Evolutionary conservation across 2,888 invertebrate genomes (phyloP).

Genomic region (Epistrophella euchroma): DNA sequence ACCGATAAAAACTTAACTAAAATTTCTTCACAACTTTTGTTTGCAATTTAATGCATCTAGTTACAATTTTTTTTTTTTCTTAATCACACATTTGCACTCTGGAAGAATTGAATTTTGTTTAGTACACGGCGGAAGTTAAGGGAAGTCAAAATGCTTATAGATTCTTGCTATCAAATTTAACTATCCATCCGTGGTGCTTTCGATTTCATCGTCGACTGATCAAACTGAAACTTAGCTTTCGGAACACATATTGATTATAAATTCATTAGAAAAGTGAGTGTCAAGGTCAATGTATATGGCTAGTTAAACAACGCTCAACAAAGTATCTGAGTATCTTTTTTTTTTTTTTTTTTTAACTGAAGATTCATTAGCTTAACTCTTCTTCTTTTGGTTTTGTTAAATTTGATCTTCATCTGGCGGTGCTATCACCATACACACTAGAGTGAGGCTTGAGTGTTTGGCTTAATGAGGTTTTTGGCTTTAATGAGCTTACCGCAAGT

Average conservation of each 20-base stretch:
- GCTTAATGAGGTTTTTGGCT: constrained; percentile 47
- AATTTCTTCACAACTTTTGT: constrained; percentile 36
- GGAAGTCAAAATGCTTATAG: constrained; percentile 28
- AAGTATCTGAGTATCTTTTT: constrained; percentile 42
- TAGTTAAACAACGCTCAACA: constrained; percentile 61
- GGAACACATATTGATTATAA: constrained; percentile 76
- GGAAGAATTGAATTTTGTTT: background rate
- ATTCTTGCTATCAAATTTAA: constrained; percentile 39
- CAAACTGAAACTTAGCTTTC: constrained; percentile 78
- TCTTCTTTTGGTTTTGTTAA: constrained; percentile 35
- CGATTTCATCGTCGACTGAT: constrained; percentile 82
- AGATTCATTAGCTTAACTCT: constrained; percentile 32
- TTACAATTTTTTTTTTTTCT: constrained; percentile 15
- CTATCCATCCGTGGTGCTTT: constrained; percentile 80
- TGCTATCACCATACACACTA: constrained; percentile 32
- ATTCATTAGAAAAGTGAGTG: constrained; percentile 81
- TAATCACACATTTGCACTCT: constrained; percentile 21
- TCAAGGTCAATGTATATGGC: constrained; percentile 80
- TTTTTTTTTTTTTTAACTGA: constrained; percentile 17
- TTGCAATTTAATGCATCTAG: constrained; percentile 31
- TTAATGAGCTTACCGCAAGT: constrained; percentile 54
- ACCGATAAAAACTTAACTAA: constrained; percentile 33
- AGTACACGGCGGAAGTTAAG: constrained; percentile 43
- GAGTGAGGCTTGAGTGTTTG: constrained; percentile 51
- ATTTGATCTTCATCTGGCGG: constrained; percentile 19